Conservation (phyloP, 2,113 vertebrate species). For the Tringa solitaria region DNA sequence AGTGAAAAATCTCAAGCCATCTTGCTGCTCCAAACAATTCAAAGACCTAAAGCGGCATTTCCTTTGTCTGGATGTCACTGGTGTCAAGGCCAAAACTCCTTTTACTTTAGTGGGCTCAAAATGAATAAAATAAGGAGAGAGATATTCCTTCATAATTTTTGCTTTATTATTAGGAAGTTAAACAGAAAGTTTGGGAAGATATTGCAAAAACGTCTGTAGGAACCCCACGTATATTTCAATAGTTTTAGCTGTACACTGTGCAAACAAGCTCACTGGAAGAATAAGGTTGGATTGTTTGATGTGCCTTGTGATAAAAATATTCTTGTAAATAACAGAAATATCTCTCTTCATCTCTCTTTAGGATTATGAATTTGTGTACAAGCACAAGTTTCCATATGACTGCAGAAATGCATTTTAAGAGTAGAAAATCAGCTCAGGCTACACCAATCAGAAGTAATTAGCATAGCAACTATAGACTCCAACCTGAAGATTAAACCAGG, state of each 20-base stretch:
- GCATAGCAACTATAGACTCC: neutral
- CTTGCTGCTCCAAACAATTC: neutral
- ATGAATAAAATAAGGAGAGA: neutral
- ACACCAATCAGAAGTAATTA: neutral
- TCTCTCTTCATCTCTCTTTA: neutral
- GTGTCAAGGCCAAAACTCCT: neutral
- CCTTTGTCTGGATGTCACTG: neutral
- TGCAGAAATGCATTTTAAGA: neutral
- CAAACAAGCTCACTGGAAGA: neutral
- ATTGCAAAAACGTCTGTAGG: neutral
- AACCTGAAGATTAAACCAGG: neutral
- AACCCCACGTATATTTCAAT: neutral
- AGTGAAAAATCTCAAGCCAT: neutral
- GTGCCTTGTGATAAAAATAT: neutral
- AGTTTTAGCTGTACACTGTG: neutral
- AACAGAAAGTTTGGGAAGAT: neutral
- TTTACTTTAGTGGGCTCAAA: neutral
- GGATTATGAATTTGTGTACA: neutral
- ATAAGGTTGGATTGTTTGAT: neutral
- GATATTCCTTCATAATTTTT: neutral
- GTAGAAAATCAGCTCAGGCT: neutral
- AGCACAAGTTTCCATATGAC: neutral
- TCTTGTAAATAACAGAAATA: neutral
- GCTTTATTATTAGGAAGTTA: neutral
- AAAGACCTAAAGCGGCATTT: neutral